Evolutionary conservation across 2,797 vertebrate species (phyloP).

Genomic region (Onychomys arenicola): DNA sequence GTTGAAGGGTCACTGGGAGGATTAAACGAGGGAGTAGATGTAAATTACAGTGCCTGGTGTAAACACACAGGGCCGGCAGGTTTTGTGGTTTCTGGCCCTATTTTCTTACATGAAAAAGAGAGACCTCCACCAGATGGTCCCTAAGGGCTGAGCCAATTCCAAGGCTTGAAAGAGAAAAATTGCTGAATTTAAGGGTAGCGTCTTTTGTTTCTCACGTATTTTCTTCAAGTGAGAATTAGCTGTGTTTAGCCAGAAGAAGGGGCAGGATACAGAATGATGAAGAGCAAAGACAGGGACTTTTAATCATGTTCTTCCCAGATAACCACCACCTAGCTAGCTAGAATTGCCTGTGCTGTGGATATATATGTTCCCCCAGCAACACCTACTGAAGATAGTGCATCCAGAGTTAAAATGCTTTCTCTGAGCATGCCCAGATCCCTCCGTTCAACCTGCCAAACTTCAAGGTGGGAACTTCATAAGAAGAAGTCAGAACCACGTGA

Average conservation of each 20-base stretch:
- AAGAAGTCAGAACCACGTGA: background rate
- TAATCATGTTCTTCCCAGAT: background rate
- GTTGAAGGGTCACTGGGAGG: background rate
- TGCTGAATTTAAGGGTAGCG: slow-evolving; percentile 73
- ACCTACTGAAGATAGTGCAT: background rate
- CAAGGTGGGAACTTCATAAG: background rate
- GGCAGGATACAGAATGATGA: background rate
- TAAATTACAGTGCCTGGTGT: slow-evolving; percentile 47
- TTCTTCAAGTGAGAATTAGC: slow-evolving; percentile 63
- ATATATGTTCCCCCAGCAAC: background rate
- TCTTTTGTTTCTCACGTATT: slow-evolving; percentile 71
- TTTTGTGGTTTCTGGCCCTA: slow-evolving; percentile 76
- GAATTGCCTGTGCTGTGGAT: background rate
- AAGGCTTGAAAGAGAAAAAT: slow-evolving; percentile 63
- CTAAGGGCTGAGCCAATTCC: slow-evolving; percentile 64
- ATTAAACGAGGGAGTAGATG: slow-evolving; percentile 58
- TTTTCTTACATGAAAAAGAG: slow-evolving; percentile 69
- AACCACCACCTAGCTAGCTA: background rate
- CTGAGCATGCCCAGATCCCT: background rate
- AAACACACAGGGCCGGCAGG: slow-evolving; percentile 51
- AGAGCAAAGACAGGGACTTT: background rate
- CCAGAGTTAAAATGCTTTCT: slow-evolving; percentile 4
- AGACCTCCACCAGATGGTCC: slow-evolving; percentile 76
- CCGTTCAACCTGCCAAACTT: background rate
- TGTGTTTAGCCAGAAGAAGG: background rate